Conservation (phyloP, 2,888 invertebrate species). For the Ornithoptera alexandrae region DNA sequence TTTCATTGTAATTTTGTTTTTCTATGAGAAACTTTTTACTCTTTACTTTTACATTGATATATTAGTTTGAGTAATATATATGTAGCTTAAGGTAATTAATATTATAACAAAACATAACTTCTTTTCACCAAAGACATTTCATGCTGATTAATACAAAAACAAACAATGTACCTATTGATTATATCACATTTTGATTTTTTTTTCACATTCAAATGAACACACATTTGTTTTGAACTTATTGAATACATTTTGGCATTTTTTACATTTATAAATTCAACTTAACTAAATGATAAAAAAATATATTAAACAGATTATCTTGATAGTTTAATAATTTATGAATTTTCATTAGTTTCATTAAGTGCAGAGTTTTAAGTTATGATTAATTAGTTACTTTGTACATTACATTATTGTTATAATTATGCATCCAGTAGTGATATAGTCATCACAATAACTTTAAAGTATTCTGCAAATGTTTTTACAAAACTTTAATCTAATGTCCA, state of each 20-base stretch:
- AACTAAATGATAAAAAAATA: not conserved
- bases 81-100: slow-evolving; percentile 44
- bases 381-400: slow-evolving; percentile 27
- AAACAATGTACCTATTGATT: not conserved
- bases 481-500: slow-evolving; percentile 37
- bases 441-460: slow-evolving; percentile 23
- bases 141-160: slow-evolving; percentile 1
- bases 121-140: slow-evolving; percentile 64
- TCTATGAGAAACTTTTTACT: slow-evolving; percentile 45
- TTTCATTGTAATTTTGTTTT: slow-evolving; percentile 35
- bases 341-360: slow-evolving; percentile 7
- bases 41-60: slow-evolving; percentile 50
- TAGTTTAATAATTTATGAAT: slow-evolving; percentile 19
- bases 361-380: slow-evolving; percentile 1
- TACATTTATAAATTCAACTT: not conserved
- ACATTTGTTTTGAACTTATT: not conserved
- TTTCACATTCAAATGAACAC: not conserved
- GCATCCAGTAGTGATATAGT: slow-evolving; percentile 26
- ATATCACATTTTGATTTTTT: not conserved
- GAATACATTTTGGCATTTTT: not conserved
- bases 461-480: slow-evolving; percentile 35
- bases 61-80: slow-evolving; percentile 57
- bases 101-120: slow-evolving; percentile 36
- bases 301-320: slow-evolving; percentile 1
- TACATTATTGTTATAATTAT: slow-evolving; percentile 16